Percentiles rank a stretch among this genome's conserved stretches.
These are phyloP conservation scores for Drosophila sechellia DNA, from an alignment of 1,140 invertebrate genomes.

Conservation along the genomic window DNA sequence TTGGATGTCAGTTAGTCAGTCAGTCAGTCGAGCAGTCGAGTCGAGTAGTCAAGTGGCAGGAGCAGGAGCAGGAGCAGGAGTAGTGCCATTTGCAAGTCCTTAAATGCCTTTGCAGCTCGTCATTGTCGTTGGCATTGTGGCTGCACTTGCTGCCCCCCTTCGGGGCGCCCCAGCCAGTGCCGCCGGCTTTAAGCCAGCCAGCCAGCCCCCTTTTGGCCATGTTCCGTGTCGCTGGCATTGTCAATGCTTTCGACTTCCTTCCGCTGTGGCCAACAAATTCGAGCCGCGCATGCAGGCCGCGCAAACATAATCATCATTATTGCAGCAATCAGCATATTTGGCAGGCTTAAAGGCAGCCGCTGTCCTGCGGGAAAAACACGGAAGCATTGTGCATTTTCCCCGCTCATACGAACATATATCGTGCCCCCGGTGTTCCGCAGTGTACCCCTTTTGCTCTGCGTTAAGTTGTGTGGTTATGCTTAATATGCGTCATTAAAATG, in stretches of 20 bases:
- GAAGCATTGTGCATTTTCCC: conserved; percentile 66
- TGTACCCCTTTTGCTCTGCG: conserved; percentile 20
- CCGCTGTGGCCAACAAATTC: conserved; percentile 80
- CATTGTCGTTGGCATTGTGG: conserved; percentile 61
- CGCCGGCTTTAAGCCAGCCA: neutral
- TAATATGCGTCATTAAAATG: conserved; percentile 81
- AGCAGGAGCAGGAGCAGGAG: conserved; percentile 47
- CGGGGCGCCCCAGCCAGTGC: neutral
- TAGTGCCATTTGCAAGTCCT: conserved; percentile 75
- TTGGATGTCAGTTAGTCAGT: conserved; percentile 66
- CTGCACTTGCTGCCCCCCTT: conserved; percentile 10
- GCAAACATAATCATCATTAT: conserved; percentile 82
- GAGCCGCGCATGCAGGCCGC: conserved; percentile 75
- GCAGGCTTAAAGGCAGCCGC: conserved; percentile 58
- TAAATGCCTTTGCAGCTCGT: conserved; percentile 77
- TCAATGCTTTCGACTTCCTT: conserved; percentile 80
- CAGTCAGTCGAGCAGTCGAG: conserved; percentile 32
- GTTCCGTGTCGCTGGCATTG: conserved; percentile 78
- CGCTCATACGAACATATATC: neutral
- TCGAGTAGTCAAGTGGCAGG: conserved; percentile 33
- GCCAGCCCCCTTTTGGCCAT: conserved; percentile 13
- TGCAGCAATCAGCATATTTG: conserved; percentile 81
- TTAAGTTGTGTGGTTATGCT: conserved; percentile 74
- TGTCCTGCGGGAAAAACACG: conserved; percentile 40
- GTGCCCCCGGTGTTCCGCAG: conserved; percentile 1